A percentile compares a stretch with the other conserved stretches of the same genome.
Evolutionary conservation across 2,888 invertebrate genomes (phyloP).

Genomic region (Machimus rusticus): DNA sequence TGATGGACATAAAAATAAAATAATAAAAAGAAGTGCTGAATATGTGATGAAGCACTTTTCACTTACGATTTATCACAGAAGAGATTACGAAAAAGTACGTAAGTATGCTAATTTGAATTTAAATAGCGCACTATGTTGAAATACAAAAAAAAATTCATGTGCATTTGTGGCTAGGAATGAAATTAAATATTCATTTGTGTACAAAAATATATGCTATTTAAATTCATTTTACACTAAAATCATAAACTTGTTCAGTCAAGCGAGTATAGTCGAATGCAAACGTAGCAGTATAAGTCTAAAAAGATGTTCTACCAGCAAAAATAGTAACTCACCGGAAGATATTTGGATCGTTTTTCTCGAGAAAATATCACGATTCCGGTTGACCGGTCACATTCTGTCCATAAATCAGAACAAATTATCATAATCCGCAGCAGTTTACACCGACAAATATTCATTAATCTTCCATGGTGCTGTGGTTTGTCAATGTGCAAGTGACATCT

Average conservation of each 20-base stretch:
- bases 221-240: too few relatives aligned
- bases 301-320: not conserved
- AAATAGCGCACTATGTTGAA: not conserved
- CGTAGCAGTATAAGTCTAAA: not conserved
- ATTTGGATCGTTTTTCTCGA: not conserved
- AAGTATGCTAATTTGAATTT: not conserved
- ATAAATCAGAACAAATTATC: constrained; percentile 39
- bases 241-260: not conserved
- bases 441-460: constrained; percentile 41
- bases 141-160: too few relatives aligned
- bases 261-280: not conserved
- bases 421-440: constrained; percentile 41
- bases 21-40: not conserved
- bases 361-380: constrained; percentile 27
- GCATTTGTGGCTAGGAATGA: too few relatives aligned
- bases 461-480: constrained; percentile 39
- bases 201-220: too few relatives aligned
- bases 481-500: constrained; percentile 46
- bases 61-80: not conserved
- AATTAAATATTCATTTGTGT: too few relatives aligned
- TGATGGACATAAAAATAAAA: not conserved
- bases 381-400: constrained; percentile 21
- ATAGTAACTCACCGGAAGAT: not conserved
- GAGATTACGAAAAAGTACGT: not conserved
- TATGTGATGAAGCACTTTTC: not conserved